Conservation (phyloP, 1,140 invertebrate genomes). For the Nilaparvata lugens region DNA sequence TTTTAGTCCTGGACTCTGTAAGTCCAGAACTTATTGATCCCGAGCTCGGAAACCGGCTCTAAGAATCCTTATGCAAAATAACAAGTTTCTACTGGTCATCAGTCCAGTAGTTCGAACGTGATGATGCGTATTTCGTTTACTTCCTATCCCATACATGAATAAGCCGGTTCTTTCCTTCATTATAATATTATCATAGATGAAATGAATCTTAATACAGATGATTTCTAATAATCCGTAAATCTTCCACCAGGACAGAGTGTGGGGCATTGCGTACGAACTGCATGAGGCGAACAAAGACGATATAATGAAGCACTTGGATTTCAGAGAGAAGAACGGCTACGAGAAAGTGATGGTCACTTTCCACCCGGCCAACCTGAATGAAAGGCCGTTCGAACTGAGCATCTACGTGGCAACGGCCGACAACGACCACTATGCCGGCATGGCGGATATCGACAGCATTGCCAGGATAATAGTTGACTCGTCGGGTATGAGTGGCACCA, state of each 20-base stretch:
- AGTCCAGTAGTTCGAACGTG: too few species aligned
- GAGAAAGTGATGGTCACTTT: slow-evolving; percentile 56
- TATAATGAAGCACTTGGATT: slow-evolving; percentile 75
- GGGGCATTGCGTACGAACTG: slow-evolving; percentile 88
- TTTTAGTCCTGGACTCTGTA: too few species aligned
- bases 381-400: slow-evolving; percentile 54
- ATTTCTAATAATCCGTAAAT: too few species aligned
- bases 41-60: too few species aligned
- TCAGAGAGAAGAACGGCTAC: slow-evolving; percentile 86
- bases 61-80: too few species aligned
- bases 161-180: too few species aligned
- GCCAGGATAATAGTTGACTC: slow-evolving; percentile 65
- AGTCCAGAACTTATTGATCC: too few species aligned
- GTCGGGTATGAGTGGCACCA: slow-evolving; percentile 72
- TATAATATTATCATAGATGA: too few species aligned
- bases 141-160: too few species aligned
- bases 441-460: slow-evolving; percentile 62
- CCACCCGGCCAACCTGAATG: slow-evolving; percentile 45
- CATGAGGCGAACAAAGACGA: slow-evolving; percentile 49
- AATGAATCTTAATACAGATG: too few species aligned
- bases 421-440: slow-evolving; percentile 61
- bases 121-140: too few species aligned
- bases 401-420: slow-evolving; percentile 73
- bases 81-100: too few species aligned
- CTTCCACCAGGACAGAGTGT: slow-evolving; percentile 66